These are phyloP conservation scores for Galeopterus variegatus DNA, from an alignment of 2,113 vertebrate genomes.

Conservation along the genomic window DNA sequence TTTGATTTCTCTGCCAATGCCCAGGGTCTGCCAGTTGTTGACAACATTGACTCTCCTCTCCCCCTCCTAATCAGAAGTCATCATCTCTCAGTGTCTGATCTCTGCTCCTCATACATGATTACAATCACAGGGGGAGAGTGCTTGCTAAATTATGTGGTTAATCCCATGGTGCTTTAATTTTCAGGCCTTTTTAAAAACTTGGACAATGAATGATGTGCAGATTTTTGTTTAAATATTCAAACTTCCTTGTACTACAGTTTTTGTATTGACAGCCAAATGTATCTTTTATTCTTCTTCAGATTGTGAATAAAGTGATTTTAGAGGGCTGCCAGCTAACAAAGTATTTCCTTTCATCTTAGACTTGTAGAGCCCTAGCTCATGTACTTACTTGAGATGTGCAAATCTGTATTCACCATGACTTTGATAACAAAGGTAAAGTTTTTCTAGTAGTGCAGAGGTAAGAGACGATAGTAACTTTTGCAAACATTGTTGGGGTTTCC, in stretches of 20 bases:
- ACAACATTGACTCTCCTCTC: not conserved
- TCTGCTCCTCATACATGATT: not conserved
- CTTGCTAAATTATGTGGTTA: not conserved
- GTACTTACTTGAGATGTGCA: not conserved
- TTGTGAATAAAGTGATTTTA: constrained; percentile 60
- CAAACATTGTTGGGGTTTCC: not conserved
- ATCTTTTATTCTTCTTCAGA: constrained; percentile 34
- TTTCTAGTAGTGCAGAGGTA: not conserved
- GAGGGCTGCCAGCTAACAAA: constrained; percentile 5
- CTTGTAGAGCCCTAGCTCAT: constrained; percentile 33
- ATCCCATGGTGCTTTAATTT: constrained; percentile 69
- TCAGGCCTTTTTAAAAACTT: constrained; percentile 51
- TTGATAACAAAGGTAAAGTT: not conserved
- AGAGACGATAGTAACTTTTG: not conserved
- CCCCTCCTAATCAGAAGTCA: not conserved
- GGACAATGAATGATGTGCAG: not conserved
- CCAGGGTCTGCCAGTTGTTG: not conserved
- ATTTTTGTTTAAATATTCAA: constrained; percentile 47
- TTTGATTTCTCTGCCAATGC: not conserved
- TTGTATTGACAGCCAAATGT: constrained; percentile 41
- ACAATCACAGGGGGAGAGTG: not conserved
- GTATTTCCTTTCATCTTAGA: constrained; percentile 17
- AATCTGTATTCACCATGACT: not conserved
- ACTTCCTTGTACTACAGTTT: constrained; percentile 18
- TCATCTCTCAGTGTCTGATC: not conserved